Conservation (phyloP, 2,797 vertebrate species). For the Emydoidea blandingii region DNA sequence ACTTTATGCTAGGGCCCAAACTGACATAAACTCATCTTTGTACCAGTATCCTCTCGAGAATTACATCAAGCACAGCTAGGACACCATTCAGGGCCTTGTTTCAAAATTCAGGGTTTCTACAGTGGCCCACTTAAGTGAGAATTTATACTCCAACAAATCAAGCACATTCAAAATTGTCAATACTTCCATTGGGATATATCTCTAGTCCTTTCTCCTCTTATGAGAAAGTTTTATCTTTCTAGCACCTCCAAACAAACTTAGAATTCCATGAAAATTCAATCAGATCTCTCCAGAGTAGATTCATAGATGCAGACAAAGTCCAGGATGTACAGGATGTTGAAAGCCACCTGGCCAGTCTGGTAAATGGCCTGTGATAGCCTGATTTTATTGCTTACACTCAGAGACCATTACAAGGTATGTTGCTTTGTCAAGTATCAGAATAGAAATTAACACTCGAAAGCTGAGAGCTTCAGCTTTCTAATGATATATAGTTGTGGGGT, state of each 20-base stretch:
- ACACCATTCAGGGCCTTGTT: neutral
- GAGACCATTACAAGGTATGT: neutral
- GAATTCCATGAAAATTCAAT: neutral
- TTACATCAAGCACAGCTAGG: neutral
- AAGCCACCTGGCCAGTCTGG: neutral
- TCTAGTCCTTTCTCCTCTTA: neutral
- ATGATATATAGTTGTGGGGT: fast-evolving
- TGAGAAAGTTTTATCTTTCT: neutral
- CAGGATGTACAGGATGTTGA: neutral
- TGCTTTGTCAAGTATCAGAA: neutral
- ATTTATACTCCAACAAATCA: neutral
- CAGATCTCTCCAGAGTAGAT: neutral
- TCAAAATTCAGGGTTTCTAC: neutral
- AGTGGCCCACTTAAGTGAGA: neutral
- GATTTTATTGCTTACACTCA: neutral
- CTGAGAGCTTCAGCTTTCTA: neutral
- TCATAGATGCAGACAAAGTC: neutral
- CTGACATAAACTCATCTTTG: neutral
- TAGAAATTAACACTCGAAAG: neutral
- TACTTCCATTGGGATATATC: neutral
- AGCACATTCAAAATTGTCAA: neutral
- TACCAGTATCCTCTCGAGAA: neutral
- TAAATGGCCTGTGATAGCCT: neutral
- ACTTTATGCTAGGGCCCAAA: neutral
- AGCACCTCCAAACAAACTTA: neutral